Evolutionary conservation across 1,140 invertebrate species (phyloP), one percentile per base, ranked within the genome.

Genomic region (Drosophila pruinosa): DNA sequence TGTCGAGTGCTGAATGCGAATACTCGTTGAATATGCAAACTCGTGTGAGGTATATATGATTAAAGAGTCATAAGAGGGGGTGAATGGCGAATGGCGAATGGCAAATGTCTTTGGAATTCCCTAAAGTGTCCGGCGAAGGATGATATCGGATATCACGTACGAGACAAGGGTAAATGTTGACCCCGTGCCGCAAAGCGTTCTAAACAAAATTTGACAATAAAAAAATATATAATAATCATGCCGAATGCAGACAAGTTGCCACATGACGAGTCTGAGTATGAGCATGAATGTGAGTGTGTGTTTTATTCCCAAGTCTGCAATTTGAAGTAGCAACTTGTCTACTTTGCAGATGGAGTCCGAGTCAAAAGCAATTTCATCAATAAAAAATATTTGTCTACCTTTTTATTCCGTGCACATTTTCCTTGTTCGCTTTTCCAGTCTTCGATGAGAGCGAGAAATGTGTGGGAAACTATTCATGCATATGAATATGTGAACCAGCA

Each of bases 311-410:
- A 50, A 38, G 81, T 64, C 62, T 85, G 77, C 81, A 86, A 85
- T 85, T 85, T 74, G 69, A 63, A 73, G 54, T 62, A 53, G 43
- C 69, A 76, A 71, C 78, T 81, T 85, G 81, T 85, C 81, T 85
- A 86, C 81, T 86, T 85, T 80, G 82, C 77, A 85, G 88, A 85
- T 85, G 81, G 81, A 85, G 56, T 67, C 59, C 17, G 41, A 36
- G 50, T 70, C 81, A 26, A 75, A 89, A 88, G 64, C 82, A 88
- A 86, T 86, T 88, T 86, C 78, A 88, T 88, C 83, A 86, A 86
- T 86, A 88, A 83, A 75, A 89, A 78, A 86, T 88, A 86, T 75
- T 75, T 73, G 74, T 81, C 78, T 68, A 54, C 53, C 73, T 65
- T 28, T 45, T 14, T 24, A 50, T 50, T 8, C 8, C 5, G 4